These are phyloP conservation scores for Fissipunctia ypsillon DNA, from an alignment of 2,888 invertebrate genomes.

Conservation along the genomic window DNA sequence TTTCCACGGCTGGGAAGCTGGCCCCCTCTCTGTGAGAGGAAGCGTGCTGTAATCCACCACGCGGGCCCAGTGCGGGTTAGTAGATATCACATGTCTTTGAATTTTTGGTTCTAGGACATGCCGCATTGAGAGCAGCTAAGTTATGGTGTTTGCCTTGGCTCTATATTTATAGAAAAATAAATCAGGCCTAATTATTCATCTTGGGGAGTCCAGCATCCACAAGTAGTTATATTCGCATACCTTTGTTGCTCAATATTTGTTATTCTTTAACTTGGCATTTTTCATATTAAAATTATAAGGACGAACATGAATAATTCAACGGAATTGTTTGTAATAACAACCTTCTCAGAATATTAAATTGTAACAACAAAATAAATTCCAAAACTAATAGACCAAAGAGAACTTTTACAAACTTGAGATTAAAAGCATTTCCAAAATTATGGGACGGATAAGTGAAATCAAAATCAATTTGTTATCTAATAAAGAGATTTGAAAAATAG, in stretches of 20 bases:
- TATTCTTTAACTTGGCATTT: constrained; percentile 1
- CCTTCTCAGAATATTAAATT: constrained; percentile 34
- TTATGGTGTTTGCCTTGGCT: not conserved
- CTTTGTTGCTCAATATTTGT: constrained; percentile 9
- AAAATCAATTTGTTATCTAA: constrained; percentile 41
- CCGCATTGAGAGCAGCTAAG: not conserved
- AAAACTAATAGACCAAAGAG: constrained; percentile 38
- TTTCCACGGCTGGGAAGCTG: not conserved
- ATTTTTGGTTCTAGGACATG: not conserved
- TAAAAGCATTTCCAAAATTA: constrained; percentile 50
- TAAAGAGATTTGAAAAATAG: constrained; percentile 34
- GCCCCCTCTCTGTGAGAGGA: not conserved
- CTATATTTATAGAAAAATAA: not conserved
- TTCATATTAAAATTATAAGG: constrained; percentile 12
- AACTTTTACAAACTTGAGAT: constrained; percentile 49
- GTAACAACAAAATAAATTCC: constrained; percentile 44
- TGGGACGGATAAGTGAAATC: constrained; percentile 41
- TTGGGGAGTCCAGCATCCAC: not conserved
- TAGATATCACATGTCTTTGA: not conserved
- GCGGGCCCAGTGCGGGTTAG: not conserved
- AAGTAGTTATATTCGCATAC: not conserved
- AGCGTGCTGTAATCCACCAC: not conserved
- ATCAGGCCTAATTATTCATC: constrained; percentile 1
- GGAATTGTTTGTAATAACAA: constrained; percentile 26
- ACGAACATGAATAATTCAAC: constrained; percentile 37